Evolutionary conservation across 2,113 vertebrate genomes (phyloP).

Genomic region (Geococcyx californianus): DNA sequence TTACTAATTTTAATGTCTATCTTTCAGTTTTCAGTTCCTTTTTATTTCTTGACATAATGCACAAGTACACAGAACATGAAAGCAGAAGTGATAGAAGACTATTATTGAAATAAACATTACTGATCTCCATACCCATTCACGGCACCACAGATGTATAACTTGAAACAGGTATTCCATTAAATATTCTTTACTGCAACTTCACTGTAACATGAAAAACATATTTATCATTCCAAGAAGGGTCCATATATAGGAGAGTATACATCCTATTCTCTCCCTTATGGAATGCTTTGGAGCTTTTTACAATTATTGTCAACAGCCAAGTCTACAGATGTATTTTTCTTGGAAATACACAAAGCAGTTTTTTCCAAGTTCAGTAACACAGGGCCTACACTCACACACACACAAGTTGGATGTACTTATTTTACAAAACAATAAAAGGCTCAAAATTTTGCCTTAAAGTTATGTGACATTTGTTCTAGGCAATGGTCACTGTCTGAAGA

Average conservation of each 20-base stretch:
- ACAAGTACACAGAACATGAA: background rate
- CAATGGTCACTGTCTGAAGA: background rate
- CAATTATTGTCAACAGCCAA: conserved; percentile 46
- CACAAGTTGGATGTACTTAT: background rate
- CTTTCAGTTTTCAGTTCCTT: background rate
- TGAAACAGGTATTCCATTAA: background rate
- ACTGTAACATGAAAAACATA: background rate
- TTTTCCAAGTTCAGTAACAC: conserved; percentile 41
- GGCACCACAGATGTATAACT: background rate
- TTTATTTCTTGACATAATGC: background rate
- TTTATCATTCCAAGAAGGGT: background rate
- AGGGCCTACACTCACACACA: background rate
- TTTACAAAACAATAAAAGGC: conserved; percentile 11
- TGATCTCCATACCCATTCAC: background rate
- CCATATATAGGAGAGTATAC: background rate
- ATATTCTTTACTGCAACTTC: background rate
- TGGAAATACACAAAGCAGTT: conserved; percentile 52
- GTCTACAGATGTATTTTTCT: conserved; percentile 70
- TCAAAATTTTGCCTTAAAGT: conserved; percentile 8
- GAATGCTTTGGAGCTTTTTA: conserved; percentile 35
- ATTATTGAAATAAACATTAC: background rate
- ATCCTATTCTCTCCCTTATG: background rate
- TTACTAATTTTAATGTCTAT: background rate
- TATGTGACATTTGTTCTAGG: background rate
- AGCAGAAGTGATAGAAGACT: background rate